Evolutionary conservation across 53 echinoderm and acorn worm genomes (phyloP), one percentile per base, ranked within the genome.

Genomic region (Echinarachnius parma): DNA sequence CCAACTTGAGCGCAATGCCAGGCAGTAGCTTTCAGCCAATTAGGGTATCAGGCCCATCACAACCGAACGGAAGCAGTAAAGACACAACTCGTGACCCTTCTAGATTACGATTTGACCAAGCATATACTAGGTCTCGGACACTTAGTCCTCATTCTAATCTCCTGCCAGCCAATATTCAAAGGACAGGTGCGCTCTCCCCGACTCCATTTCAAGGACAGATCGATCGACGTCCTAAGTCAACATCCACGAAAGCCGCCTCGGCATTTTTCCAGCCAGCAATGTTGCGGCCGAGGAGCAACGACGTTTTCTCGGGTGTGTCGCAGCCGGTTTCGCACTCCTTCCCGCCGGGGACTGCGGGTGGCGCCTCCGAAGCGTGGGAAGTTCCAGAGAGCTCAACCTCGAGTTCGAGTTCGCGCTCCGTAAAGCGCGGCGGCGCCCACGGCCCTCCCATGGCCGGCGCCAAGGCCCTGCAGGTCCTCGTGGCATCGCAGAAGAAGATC

Each of bases 401-500:
- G 3, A 45, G 34, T 47, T 20, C 65, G 22, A 39, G 42, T 13
- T 9, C 42, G 42, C 49, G 68, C 34, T 68, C 68, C n/a, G 3
- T 5, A 0, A 1, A 10, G 15, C 29, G 50, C 22, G 22, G 16
- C 30, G 18, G 52, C 1, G 11, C 34, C 0, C 21, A n/a, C 2
- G 19, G 31, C 31, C 74, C 74, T 24, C 74, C 74, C 5, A 64
- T 57, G 25, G 25, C 56, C 65, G 75, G 75, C 75, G 75, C 82
- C 45, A 82, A 75, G 29, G 75, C 82, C 30, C 64, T 82, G 46
- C 75, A 82, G 59, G 85, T 85, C 9, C 65, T 85, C 42, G 85
- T 85, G 0, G 85, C 79, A 11, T 85, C 85, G 18, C 85, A 85
- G 75, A 85, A 85, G 72, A 79, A 85, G 59, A 85, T 85, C 31